Base-by-base conservation (phyloP, 2,113 vertebrate species). In the Amphiprion percula region DNA sequence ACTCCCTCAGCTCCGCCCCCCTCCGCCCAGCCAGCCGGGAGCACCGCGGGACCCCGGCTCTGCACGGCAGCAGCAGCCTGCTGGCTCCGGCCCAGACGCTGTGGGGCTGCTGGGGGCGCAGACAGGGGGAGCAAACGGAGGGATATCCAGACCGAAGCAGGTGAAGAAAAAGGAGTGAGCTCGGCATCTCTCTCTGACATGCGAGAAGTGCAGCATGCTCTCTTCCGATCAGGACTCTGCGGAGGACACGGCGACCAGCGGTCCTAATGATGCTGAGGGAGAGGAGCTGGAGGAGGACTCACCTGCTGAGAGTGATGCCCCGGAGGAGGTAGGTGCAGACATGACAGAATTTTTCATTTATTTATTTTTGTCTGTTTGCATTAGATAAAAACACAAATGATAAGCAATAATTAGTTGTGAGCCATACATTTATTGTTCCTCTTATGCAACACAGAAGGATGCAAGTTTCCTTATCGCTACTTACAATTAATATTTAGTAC, bases 1-100 rank as follows among this genome's bases (percentile, higher is more conserved):
- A 90, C 93, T 94, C 91, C 91, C 93, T 75, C 87, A 83, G 88
- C 92, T 92, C 90, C 95, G 90, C 93, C 92, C 92, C 91, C 91
- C 87, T 87, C 59, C 59, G 77, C 72, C 90, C 72, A 53, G 60
- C 12, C 87, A 59, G 60, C 80, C 88, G 79, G 91, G 91, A 76
- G 67, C 75, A 74, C 85, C 69, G 79, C 83, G 92, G 93, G 89
- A 91, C 87, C 85, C 92, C 93, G 90, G 80, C 82, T 71, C 83
- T 76, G 74, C 55, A 76, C 80, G 68, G 77, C 87, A 71, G 82
- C 78, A 79, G 69, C 59, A 62, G 64, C 79, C 86, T 60, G 81
- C 91, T 91, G 92, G 93, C 92, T 89, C 81, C 78, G 82, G 74
- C 85, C 89, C 92, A 87, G 85, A 77, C 70, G 24, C 54, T 53